Base-by-base conservation (phyloP, 2,888 invertebrate genomes). In the Platycheirus albimanus region DNA sequence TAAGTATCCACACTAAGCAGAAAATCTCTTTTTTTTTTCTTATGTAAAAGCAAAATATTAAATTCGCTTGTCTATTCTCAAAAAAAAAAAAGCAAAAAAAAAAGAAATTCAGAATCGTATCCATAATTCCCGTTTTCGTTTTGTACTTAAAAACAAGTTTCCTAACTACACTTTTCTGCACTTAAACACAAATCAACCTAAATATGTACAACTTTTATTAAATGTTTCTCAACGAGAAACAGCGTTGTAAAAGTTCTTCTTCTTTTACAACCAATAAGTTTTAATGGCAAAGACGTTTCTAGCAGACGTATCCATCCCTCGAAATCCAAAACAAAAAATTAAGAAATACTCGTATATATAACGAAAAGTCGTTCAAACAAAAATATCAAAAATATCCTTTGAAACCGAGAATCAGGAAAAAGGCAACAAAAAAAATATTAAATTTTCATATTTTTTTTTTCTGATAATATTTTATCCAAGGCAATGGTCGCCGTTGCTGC, bases 251-350 rank as follows among this genome's bases (percentile, higher is more conserved):
- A 61, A 61, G 67, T 67, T 49, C 70, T 54, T 52, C 54, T 54
- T 36, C 52, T 43, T 61, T 63, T 63, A 69, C 69, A 76, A 63
- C 61, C 63, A 69, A 76, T 76, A 52, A 69, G 36, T 63, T 69
- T 76, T 76, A 54, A 76, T 47, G 61, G 61, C 52, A 30, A 33
- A 63, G 45, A 45, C 61, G 45, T 61, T 61, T n/a, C 45, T 4
- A 45, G 19, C 61, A 61, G 61, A 43, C 61, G 43, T 58, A 61
- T 45, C 61, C 1, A 4, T 11, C 0, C 24, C 41, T n/a, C 13
- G 19, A 45, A n/a, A n/a, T n/a, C n/a, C n/a, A n/a, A n/a, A n/a
- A 45, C n/a, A 20, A 17, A 33, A 36, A 33, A 17, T 13, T 13
- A 10, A 56, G 20, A 2, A 38, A 24, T 15, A n/a, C n/a, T n/a